phyloP scores from a whole-genome alignment of 2,888 invertebrate genomes.

The Caradrina clavipalpis region DNA sequence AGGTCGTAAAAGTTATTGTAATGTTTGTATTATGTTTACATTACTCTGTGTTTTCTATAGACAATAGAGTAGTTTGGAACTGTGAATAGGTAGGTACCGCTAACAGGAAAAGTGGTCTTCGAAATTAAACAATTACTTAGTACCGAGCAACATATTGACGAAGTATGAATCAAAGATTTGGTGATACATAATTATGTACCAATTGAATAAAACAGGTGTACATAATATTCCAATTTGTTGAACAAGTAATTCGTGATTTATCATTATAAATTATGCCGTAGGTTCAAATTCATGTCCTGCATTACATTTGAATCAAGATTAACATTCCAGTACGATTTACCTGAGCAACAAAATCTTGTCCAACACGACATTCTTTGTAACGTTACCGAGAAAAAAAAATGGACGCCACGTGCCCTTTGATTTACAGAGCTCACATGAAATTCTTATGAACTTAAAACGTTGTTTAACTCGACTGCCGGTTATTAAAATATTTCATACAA shows the following conservation, averaged over 20 bases:
- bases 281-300: conserved; percentile 35
- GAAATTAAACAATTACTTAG: conserved; percentile 24
- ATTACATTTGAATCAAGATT: conserved; percentile 41
- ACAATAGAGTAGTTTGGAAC: conserved; percentile 47
- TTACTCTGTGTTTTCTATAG: conserved; percentile 41
- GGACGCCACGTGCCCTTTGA: conserved; percentile 59
- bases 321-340: conserved; percentile 50
- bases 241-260: conserved; percentile 25
- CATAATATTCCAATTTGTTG: conserved; percentile 18
- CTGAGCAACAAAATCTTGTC: conserved; percentile 46
- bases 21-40: conserved; percentile 40
- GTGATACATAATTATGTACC: background rate
- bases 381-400: conserved; percentile 46
- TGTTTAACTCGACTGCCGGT: conserved; percentile 50
- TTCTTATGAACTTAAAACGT: conserved; percentile 50
- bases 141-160: background rate
- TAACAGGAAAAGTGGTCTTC: conserved; percentile 40
- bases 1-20: conserved; percentile 54
- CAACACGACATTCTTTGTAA: conserved; percentile 44
- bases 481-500: conserved; percentile 68
- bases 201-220: conserved; percentile 19
- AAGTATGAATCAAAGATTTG: conserved; percentile 14
- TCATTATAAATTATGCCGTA: conserved; percentile 18
- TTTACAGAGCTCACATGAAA: conserved; percentile 46
- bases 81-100: conserved; percentile 56